Conservation (phyloP, 1,140 invertebrate genomes). For the Drosophila teissieri region DNA sequence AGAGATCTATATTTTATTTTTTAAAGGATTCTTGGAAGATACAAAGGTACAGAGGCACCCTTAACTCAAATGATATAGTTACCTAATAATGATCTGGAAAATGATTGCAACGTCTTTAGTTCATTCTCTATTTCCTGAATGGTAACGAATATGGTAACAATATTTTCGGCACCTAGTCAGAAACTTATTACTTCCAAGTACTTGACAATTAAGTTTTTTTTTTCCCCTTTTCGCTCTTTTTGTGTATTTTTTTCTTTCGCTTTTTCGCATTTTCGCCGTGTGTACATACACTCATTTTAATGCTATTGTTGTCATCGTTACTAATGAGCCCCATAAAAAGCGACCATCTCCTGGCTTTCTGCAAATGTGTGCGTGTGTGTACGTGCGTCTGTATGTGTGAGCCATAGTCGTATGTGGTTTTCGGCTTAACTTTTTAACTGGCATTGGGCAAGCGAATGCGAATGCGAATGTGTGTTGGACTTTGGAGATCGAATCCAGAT, state of each 20-base stretch:
- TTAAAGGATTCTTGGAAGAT: no score
- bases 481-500: constrained; percentile 76
- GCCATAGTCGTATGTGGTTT: constrained; percentile 4
- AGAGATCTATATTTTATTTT: no score
- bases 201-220: constrained; percentile 13
- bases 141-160: no score
- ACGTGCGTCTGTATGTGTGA: background rate
- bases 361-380: constrained; percentile 8
- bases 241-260: background rate
- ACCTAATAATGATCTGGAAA: no score
- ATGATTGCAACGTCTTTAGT: no score
- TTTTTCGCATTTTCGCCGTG: constrained; percentile 10
- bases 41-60: no score
- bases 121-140: no score
- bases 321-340: constrained; percentile 67
- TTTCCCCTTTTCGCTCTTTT: background rate
- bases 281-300: constrained; percentile 58
- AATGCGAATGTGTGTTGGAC: constrained; percentile 46
- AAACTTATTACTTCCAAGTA: background rate
- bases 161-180: background rate
- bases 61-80: no score
- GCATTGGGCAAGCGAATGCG: constrained; percentile 48
- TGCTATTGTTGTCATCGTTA: constrained; percentile 69
- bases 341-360: constrained; percentile 16
- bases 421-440: constrained; percentile 3